Base-by-base conservation (phyloP, 2,888 invertebrate species). In the Callyntrura guangdongensis region DNA sequence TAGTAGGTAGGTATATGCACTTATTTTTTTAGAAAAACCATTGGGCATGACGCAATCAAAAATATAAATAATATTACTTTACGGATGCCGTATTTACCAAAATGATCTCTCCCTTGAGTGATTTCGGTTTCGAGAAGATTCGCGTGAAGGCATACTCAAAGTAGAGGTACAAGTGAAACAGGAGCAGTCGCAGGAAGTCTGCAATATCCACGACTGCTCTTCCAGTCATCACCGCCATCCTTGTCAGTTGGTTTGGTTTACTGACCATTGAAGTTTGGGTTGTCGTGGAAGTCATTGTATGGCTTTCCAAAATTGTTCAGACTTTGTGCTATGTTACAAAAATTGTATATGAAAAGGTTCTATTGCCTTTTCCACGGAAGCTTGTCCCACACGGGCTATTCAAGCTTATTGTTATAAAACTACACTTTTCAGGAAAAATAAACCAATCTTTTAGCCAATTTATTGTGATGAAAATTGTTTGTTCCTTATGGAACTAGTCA, bases 141-240 rank as follows among this genome's bases (percentile, higher is more conserved):
- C 84, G 82, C 59, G 84, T 92, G 61, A 36, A 69, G 8, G 77
- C 61, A 81, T 88, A 91, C 22, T 93, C 93, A 49, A 87, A 14
- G 77, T 93, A 93, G 2, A 92, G 84, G 74, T 92, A 93, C 45
- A 93, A 49, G 56, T 92, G 91, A 74, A 92, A 92, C 11, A 86
- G 36, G 47, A 93, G 72, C 17, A 93, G 84, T 11, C 88, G 25
- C 6, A 93, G 5, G 56, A 92, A 92, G 81, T 93, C 93, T 20
- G 89, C 89, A 27, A 93, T 59, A 72, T 93, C 93, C 45, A 82
- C 0, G 1, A 85, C 53, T 0, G 49, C 0, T 45, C 22, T 83
- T 11, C 45, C 83, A 17, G 69, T 49, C n/a, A 17, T 20, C 22
- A 11, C 27, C 49, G 59, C 74, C 47, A 89, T 17, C 0, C 27